phyloP scores from a whole-genome alignment of 1,140 invertebrate genomes.

The Watersipora subatra region DNA sequence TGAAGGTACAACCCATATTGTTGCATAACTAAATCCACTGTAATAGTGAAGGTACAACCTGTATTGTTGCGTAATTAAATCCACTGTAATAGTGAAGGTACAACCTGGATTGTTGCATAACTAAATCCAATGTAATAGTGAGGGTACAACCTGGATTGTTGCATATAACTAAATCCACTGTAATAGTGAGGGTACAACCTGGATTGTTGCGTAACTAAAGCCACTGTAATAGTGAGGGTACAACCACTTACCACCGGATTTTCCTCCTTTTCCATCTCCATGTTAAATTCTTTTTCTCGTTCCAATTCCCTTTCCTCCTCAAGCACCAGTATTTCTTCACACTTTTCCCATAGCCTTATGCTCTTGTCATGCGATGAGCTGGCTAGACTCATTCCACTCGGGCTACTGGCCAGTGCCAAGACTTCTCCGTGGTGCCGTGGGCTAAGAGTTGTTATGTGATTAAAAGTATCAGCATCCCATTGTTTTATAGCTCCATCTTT shows the following conservation, averaged over 20 bases:
- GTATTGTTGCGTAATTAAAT: too few species aligned
- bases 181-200: too few species aligned
- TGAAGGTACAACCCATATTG: too few species aligned
- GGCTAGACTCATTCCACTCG: constrained; percentile 64
- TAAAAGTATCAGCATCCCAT: constrained; percentile 89
- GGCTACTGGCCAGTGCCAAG: constrained; percentile 58
- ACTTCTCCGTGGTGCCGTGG: constrained; percentile 52
- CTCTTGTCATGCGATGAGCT: constrained; percentile 78
- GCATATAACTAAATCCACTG: too few species aligned
- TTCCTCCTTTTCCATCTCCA: constrained; percentile 52
- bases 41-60: too few species aligned
- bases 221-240: too few species aligned
- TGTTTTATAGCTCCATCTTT: constrained; percentile 87
- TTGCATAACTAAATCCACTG: too few species aligned
- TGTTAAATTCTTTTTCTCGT: constrained; percentile 1
- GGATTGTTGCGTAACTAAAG: too few species aligned
- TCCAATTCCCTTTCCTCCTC: constrained; percentile 73
- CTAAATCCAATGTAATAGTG: too few species aligned
- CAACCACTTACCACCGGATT: constrained; percentile 51
- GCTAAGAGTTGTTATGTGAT: constrained; percentile 70
- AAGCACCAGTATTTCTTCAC: constrained; percentile 74
- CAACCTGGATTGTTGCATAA: too few species aligned
- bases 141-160: too few species aligned
- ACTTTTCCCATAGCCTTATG: constrained; percentile 71
- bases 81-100: too few species aligned